Percentiles rank a stretch among this genome's conserved stretches.
Conservation (phyloP, 2,888 invertebrate species). For the Zaprionus obscuricornis region DNA sequence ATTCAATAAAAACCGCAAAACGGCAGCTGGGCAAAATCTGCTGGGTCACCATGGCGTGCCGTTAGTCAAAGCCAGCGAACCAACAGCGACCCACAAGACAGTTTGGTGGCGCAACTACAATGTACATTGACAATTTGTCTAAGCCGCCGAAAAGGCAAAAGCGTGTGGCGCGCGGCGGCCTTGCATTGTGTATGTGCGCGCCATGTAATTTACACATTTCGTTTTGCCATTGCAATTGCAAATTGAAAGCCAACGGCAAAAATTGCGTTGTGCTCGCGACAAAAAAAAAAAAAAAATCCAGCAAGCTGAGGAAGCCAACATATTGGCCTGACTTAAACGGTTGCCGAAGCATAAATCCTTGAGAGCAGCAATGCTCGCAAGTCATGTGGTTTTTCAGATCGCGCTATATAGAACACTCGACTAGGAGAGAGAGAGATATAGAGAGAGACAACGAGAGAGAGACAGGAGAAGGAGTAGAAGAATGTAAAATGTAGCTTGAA, state of each 20-base stretch:
- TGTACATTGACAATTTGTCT: conserved; percentile 31
- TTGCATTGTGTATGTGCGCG: conserved; percentile 18
- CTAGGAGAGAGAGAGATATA: no score
- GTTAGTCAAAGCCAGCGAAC: conserved; percentile 26
- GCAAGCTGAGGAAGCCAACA: conserved; percentile 44
- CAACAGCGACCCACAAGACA: no score
- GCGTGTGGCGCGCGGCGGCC: no score
- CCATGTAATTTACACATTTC: conserved; percentile 48
- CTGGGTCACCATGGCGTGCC: not conserved
- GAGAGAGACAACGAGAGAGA: not conserved
- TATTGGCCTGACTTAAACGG: conserved; percentile 66
- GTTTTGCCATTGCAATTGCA: conserved; percentile 48
- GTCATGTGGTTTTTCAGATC: conserved; percentile 57
- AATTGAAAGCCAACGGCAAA: conserved; percentile 57
- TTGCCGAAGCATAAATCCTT: conserved; percentile 67
- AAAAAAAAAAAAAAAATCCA: conserved; percentile 25
- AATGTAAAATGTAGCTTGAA: no score
- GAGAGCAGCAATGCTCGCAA: conserved; percentile 47
- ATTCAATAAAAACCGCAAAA: conserved; percentile 36
- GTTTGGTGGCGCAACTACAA: no score
- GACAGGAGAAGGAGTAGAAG: not conserved
- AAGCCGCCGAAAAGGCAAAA: conserved; percentile 8
- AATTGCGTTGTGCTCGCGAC: conserved; percentile 40
- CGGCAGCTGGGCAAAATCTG: conserved; percentile 17
- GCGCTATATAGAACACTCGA: conserved; percentile 9